Base-by-base conservation (phyloP, 2,888 invertebrate species). In the Zygaena filipendulae region DNA sequence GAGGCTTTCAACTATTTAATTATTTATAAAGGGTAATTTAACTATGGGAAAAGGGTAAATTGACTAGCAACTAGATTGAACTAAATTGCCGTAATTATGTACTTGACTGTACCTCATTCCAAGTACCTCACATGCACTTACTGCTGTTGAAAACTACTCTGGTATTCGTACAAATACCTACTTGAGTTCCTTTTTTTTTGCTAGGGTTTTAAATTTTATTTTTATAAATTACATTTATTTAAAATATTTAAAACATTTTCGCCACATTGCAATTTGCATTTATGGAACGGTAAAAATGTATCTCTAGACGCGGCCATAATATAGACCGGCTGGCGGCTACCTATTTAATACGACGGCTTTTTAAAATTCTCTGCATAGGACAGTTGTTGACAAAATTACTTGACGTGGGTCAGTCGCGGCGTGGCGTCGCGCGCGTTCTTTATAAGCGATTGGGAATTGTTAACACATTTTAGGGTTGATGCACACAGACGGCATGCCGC, bases 21-120 rank as follows among this genome's bases (percentile, higher is more conserved):
- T n/a, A n/a, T n/a, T n/a, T n/a, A n/a, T n/a, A n/a, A n/a, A n/a
- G n/a, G n/a, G n/a, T n/a, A n/a, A n/a, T n/a, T n/a, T n/a, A n/a
- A n/a, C n/a, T n/a, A n/a, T n/a, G n/a, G n/a, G n/a, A n/a, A n/a
- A n/a, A n/a, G n/a, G n/a, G n/a, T n/a, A n/a, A n/a, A n/a, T n/a
- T n/a, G n/a, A n/a, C n/a, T n/a, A n/a, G n/a, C n/a, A n/a, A n/a
- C n/a, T n/a, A n/a, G 39, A 39, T 43, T 37, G 37, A 33, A 31
- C 33, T 33, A 33, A 37, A 40, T 39, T 36, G 37, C 42, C 13
- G 39, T 33, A 38, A 39, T 45, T 40, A 39, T 30, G 32, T 32
- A 23, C 38, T 38, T 35, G 32, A 28, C 27, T 34, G 25, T 33
- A 26, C 18, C 30, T 18, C 11, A 25, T 12, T 19, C 18, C 23